phyloP scores from a whole-genome alignment of 64 coral and sea anemone species.

The Montipora cactus region DNA sequence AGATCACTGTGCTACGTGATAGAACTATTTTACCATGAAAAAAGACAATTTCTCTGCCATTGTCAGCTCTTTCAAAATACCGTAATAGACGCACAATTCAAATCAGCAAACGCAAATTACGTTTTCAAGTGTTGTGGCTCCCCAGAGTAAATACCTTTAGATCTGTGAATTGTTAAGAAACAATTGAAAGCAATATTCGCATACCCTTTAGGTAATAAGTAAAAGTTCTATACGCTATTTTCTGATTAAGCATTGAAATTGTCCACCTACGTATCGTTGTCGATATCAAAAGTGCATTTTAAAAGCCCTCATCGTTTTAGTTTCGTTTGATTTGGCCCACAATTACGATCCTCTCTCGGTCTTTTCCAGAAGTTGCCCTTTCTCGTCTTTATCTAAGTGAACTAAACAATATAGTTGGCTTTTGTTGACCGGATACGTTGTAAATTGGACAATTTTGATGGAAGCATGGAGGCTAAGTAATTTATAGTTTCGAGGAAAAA shows the following conservation, averaged over 20 bases:
- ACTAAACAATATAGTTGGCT: not conserved
- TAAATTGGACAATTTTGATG: not conserved
- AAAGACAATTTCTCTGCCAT: not conserved
- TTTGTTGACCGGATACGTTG: not conserved
- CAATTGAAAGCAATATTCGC: constrained; percentile 28
- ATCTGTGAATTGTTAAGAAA: constrained; percentile 13
- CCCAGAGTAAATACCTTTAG: constrained; percentile 25
- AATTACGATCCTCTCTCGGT: too few species aligned
- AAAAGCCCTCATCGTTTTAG: too few species aligned
- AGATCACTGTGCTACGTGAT: not conserved
- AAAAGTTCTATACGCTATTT: constrained; percentile 23
- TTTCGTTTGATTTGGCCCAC: too few species aligned
- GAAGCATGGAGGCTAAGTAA: not conserved
- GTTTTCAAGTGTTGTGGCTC: constrained; percentile 13
- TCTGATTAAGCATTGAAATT: not conserved
- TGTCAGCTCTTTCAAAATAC: not conserved
- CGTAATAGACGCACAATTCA: not conserved
- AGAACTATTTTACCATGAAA: not conserved
- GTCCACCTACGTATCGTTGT: too few species aligned
- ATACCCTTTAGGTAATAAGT: not conserved
- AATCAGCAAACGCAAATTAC: constrained; percentile 23
- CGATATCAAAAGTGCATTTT: too few species aligned
- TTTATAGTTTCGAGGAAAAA: too few species aligned
- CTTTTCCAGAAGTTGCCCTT: too few species aligned
- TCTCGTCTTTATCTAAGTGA: not conserved